phyloP scores from a whole-genome alignment of 2,797 vertebrate species.

The Peromyscus nudipes region DNA sequence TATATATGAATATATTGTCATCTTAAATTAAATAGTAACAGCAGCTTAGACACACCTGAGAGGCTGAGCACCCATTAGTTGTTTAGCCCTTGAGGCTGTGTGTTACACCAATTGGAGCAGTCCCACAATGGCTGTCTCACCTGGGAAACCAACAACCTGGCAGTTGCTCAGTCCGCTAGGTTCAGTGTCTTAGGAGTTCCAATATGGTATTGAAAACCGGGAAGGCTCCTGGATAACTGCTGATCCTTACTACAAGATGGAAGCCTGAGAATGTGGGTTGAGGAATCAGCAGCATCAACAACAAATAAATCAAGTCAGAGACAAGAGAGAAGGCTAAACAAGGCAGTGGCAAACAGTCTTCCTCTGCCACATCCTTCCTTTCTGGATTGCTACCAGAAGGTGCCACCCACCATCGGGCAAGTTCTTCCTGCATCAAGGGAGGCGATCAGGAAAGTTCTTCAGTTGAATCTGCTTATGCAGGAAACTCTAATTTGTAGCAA shows the following conservation, averaged over 20 bases:
- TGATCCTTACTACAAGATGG: neutral
- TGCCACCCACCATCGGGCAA: neutral
- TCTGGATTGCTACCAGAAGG: neutral
- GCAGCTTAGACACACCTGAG: neutral
- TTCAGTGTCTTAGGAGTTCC: neutral
- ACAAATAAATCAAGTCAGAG: neutral
- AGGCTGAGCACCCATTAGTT: neutral
- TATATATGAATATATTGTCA: neutral
- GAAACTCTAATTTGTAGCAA: neutral
- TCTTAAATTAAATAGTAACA: neutral
- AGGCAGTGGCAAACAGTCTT: neutral
- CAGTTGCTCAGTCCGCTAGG: neutral
- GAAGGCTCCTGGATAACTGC: neutral
- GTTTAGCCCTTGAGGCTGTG: neutral
- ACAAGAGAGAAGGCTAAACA: neutral
- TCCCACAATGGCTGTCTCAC: neutral
- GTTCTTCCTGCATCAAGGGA: neutral
- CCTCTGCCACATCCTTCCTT: neutral
- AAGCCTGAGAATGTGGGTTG: neutral
- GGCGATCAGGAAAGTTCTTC: neutral
- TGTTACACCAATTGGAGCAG: too few species aligned
- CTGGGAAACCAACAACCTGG: neutral
- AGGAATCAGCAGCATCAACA: neutral
- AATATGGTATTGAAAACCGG: neutral
- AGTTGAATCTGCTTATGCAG: neutral